These are phyloP conservation scores for Hirtodrosophila alboralis DNA, from an alignment of 2,888 invertebrate species.

Conservation along the genomic window DNA sequence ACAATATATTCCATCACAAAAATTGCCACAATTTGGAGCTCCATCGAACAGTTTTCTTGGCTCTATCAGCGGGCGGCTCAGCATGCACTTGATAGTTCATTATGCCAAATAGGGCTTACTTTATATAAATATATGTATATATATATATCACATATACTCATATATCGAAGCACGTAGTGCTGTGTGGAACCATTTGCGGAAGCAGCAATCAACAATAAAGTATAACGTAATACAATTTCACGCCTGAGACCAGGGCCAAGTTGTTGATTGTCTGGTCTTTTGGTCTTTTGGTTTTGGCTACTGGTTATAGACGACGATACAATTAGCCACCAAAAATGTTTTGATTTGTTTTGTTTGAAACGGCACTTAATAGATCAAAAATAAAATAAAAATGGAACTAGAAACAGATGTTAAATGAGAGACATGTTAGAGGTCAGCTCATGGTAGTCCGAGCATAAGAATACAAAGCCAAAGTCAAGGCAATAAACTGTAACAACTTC, in stretches of 20 bases:
- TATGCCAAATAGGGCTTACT: constrained; percentile 54
- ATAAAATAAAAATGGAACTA: constrained; percentile 25
- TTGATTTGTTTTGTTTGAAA: constrained; percentile 59
- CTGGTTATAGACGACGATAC: constrained; percentile 44
- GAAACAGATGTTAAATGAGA: constrained; percentile 17
- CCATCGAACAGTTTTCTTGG: constrained; percentile 11
- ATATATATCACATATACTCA: constrained; percentile 7
- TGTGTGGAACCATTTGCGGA: constrained; percentile 47
- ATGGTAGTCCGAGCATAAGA: too few relatives aligned
- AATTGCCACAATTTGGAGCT: constrained; percentile 11
- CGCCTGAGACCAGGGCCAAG: constrained; percentile 58
- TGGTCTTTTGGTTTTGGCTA: constrained; percentile 35
- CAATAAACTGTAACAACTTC: constrained; percentile 52
- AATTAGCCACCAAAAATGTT: constrained; percentile 55
- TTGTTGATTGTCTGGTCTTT: constrained; percentile 3
- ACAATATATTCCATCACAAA: constrained; percentile 13
- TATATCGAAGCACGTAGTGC: constrained; percentile 51
- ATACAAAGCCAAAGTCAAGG: constrained; percentile 60
- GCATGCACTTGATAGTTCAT: constrained; percentile 56
- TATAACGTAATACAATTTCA: constrained; percentile 62
- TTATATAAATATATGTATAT: constrained; percentile 53
- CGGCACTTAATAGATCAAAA: constrained; percentile 50
- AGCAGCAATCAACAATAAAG: constrained; percentile 49
- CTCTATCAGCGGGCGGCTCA: constrained; percentile 21
- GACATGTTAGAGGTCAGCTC: constrained; percentile 46